Evolutionary conservation across 2,888 invertebrate species (phyloP).

Genomic region (Parochlus steinenii): DNA sequence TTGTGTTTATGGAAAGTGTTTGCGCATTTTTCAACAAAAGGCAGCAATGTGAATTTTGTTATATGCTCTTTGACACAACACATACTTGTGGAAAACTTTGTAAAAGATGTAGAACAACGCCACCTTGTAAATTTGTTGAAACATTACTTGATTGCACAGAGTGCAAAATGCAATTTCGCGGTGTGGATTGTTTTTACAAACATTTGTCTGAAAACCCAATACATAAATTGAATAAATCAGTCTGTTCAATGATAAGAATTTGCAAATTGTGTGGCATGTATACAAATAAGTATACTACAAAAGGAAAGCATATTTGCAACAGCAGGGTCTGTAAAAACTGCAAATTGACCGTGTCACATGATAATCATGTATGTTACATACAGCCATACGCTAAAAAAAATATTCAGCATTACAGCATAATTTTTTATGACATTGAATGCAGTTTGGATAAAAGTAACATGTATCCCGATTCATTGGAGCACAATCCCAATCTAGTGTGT

Average conservation of each 20-base stretch:
- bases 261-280: too few relatives aligned
- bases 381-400: not conserved
- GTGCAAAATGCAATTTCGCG: not conserved
- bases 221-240: too few relatives aligned
- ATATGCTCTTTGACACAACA: not conserved
- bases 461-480: not conserved
- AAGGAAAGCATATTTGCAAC: too few relatives aligned
- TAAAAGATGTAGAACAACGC: not conserved
- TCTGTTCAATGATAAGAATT: too few relatives aligned
- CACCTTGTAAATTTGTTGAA: not conserved
- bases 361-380: not conserved
- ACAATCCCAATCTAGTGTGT: not conserved
- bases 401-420: not conserved
- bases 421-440: not conserved
- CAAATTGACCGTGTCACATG: too few relatives aligned
- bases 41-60: not conserved
- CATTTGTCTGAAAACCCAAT: not conserved
- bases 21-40: not conserved
- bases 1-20: not conserved
- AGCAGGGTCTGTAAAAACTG: too few relatives aligned
- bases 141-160: not conserved
- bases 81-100: not conserved
- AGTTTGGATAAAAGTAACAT: not conserved
- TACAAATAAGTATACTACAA: too few relatives aligned
- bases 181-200: not conserved